phyloP scores from a whole-genome alignment of 2,888 invertebrate genomes.

The Eupeodes luniger region DNA sequence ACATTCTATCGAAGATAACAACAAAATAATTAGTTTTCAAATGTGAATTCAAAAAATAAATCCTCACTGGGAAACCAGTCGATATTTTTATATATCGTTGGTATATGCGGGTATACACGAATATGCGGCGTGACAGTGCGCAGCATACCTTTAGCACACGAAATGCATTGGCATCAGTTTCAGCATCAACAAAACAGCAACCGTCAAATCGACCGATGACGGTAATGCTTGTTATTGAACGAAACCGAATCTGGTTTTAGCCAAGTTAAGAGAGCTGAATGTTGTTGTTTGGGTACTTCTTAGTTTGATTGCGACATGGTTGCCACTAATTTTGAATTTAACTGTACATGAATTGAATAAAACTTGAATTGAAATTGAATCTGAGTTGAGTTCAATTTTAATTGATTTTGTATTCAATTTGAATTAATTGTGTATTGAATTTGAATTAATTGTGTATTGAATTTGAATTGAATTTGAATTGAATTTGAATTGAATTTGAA shows the following conservation, averaged over 20 bases:
- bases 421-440: no score
- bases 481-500: no score
- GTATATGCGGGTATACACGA: background rate
- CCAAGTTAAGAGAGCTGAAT: constrained; percentile 57
- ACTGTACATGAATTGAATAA: no score
- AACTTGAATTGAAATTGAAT: no score
- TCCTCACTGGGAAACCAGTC: constrained; percentile 62
- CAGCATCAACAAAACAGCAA: background rate
- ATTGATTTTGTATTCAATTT: no score
- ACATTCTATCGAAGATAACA: constrained; percentile 68
- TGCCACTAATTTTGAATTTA: background rate
- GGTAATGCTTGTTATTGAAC: constrained; percentile 57
- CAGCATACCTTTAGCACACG: background rate
- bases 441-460: no score
- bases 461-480: no score
- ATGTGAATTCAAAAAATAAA: constrained; percentile 33
- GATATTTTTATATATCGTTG: background rate
- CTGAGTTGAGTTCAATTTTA: no score
- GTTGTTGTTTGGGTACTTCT: constrained; percentile 24
- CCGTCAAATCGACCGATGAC: constrained; percentile 24
- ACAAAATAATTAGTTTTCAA: constrained; percentile 71
- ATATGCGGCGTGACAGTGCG: background rate
- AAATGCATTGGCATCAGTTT: constrained; percentile 22
- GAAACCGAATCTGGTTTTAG: constrained; percentile 72
- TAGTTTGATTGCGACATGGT: background rate